Conservation (phyloP, 2,888 invertebrate genomes). For the Girardia tigrina region DNA sequence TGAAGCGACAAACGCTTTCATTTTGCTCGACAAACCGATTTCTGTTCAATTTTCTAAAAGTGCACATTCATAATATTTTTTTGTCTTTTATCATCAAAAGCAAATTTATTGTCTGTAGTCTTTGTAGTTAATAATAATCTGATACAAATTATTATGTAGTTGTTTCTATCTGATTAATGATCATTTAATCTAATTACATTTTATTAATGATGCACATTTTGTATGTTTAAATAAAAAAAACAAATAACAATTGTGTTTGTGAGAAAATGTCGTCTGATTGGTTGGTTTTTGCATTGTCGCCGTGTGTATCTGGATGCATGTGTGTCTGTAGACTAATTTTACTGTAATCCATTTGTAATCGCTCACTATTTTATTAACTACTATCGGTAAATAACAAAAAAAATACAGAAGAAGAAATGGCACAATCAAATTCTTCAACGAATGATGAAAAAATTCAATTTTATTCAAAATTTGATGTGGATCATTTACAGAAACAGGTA, state of each 20-base stretch:
- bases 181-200: not conserved
- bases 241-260: not conserved
- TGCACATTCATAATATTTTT: not conserved
- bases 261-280: not conserved
- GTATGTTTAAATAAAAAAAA: not conserved
- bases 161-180: not conserved
- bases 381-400: not conserved
- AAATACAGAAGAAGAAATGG: not conserved
- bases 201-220: not conserved
- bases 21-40: not conserved
- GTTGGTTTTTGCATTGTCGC: not conserved
- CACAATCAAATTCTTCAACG: not conserved
- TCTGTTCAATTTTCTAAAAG: not conserved
- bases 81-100: too few species aligned
- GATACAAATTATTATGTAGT: not conserved
- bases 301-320: not conserved
- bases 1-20: not conserved
- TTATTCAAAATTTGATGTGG: constrained; percentile 2
- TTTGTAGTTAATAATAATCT: not conserved
- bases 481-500: not conserved
- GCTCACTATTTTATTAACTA: not conserved
- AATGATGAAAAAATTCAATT: not conserved
- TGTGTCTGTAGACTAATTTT: not conserved
- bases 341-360: not conserved
- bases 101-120: too few species aligned